A percentile compares a stretch with the other conserved stretches of the same genome.
Evolutionary conservation across 2,797 vertebrate genomes (phyloP).

Genomic region (Anabas testudineus): DNA sequence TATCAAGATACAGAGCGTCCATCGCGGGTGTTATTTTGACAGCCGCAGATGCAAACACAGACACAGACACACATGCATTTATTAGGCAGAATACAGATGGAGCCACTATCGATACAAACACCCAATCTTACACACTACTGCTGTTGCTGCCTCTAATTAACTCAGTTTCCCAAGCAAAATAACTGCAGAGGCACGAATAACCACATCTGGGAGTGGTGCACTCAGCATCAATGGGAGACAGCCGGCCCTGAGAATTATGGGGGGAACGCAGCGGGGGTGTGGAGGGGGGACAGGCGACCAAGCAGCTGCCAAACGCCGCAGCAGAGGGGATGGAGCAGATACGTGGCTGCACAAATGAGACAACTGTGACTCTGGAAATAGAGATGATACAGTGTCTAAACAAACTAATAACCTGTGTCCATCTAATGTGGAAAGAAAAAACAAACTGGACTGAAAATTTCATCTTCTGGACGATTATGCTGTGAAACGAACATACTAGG

Average conservation of each 20-base stretch:
- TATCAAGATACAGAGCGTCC: constrained; percentile 45
- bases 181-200: constrained; percentile 60
- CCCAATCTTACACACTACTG: constrained; percentile 13
- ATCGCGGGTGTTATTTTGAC: constrained; percentile 44
- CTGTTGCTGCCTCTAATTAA: constrained; percentile 75
- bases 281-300: neutral
- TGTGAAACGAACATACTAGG: too few species aligned
- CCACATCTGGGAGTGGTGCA: constrained; percentile 74
- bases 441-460: too few species aligned
- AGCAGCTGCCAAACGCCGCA: constrained; percentile 59
- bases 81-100: constrained; percentile 45
- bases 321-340: constrained; percentile 21
- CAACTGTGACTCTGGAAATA: neutral
- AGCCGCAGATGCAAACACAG: constrained; percentile 36
- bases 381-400: constrained; percentile 2
- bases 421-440: neutral
- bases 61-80: constrained; percentile 44
- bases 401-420: neutral
- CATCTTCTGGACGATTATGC: too few species aligned
- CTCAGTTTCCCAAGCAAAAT: constrained; percentile 72
- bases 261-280: neutral
- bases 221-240: constrained; percentile 58
- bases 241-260: constrained; percentile 59
- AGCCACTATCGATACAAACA: constrained; percentile 23
- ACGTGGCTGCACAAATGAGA: constrained; percentile 18